Conservation (phyloP, 2,797 vertebrate genomes). For the Leptoclinus maculatus region DNA sequence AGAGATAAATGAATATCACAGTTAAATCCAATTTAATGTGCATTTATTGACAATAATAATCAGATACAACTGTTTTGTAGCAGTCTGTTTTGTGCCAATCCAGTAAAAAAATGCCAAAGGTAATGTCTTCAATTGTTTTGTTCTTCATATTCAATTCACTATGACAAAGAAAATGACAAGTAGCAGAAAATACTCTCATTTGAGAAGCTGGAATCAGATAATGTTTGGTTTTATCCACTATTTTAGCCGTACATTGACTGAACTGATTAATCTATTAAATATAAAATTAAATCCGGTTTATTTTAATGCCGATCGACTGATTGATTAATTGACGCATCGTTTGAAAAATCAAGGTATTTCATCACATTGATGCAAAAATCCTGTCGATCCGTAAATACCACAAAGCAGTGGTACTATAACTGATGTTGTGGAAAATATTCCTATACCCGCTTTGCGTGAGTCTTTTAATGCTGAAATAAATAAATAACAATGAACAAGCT, state of each 20-base stretch:
- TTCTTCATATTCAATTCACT: not conserved
- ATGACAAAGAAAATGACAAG: not conserved
- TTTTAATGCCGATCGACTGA: not conserved
- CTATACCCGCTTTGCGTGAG: no score
- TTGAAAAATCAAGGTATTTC: not conserved
- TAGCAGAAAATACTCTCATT: not conserved
- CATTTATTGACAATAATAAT: not conserved
- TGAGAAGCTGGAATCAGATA: not conserved
- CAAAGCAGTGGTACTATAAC: not conserved
- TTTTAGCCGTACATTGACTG: not conserved
- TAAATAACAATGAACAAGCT: no score
- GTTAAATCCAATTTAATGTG: not conserved
- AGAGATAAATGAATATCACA: no score
- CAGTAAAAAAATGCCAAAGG: not conserved
- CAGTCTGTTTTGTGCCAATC: not conserved
- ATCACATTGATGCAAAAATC: not conserved
- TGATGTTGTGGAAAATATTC: no score
- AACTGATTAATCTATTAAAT: not conserved
- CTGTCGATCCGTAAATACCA: not conserved
- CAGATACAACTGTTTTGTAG: not conserved
- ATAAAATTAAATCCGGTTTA: not conserved
- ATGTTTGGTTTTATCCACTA: not conserved
- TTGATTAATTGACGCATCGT: not conserved
- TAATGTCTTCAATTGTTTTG: conserved; percentile 2
- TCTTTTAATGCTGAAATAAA: no score